phyloP scores from a whole-genome alignment of 1,140 invertebrate genomes.

The Pararge aegeria region DNA sequence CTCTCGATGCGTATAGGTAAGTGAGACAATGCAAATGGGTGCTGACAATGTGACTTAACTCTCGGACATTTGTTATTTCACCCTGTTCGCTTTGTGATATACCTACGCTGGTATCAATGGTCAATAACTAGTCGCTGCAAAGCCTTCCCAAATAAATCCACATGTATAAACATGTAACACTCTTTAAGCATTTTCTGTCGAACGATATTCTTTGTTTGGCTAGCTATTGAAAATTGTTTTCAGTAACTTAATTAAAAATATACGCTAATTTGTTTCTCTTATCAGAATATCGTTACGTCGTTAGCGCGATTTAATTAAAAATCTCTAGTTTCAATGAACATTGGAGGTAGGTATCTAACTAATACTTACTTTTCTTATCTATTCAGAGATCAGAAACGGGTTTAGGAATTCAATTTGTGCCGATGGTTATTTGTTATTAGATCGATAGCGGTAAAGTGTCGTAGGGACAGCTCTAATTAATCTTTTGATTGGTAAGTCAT shows the following conservation, averaged over 20 bases:
- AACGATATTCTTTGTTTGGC: not conserved
- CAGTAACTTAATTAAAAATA: slow-evolving; percentile 22
- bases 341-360: not conserved
- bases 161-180: no score
- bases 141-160: no score
- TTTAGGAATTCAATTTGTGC: slow-evolving; percentile 58
- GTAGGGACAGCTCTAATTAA: slow-evolving; percentile 58
- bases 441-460: slow-evolving; percentile 66
- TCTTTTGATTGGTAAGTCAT: slow-evolving; percentile 54
- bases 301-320: slow-evolving; percentile 7
- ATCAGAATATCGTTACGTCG: slow-evolving; percentile 9
- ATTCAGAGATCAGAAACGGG: slow-evolving; percentile 40
- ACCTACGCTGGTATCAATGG: no score
- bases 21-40: no score
- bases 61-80: no score
- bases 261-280: slow-evolving; percentile 26
- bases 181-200: no score
- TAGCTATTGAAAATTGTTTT: not conserved
- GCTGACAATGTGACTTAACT: no score
- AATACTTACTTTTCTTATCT: slow-evolving; percentile 18
- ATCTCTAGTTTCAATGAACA: not conserved
- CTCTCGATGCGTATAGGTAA: no score
- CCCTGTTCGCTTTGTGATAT: no score
- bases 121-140: no score
- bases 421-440: slow-evolving; percentile 53